Evolutionary conservation across 2,888 invertebrate species (phyloP), one percentile per base, ranked within the genome.

Genomic region (Melitaea athalia): DNA sequence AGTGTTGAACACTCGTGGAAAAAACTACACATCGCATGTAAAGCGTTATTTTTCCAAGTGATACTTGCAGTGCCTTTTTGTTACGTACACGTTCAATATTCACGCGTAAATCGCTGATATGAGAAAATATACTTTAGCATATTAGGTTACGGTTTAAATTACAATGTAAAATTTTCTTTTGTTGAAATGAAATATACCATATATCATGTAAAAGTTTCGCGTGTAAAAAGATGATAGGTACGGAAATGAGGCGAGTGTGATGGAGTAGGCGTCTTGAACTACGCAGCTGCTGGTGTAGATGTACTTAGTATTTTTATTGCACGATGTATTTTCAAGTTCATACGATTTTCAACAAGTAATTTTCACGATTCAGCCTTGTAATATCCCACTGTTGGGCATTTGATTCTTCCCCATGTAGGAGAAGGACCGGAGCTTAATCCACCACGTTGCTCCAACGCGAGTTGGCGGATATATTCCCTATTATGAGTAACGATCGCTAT

Each of bases 191-290:
- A 82, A 86, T 24, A 24, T 24, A 24, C 24, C 24, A 24, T 3
- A 24, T 24, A 24, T 24, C 1, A 85, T 85, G 83, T 84, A 78
- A 79, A 80, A 79, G 80, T 84, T 83, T 82, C 74, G 79, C 82
- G 80, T 82, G 81, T 80, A 73, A 75, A 77, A 79, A 81, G 81
- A 78, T 78, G 79, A 78, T 79, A 81, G 81, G 78, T 78, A 79
- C 73, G 78, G 79, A 80, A 81, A 81, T 79, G 79, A 79, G 77
- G 75, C 74, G 76, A 70, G 74, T 75, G 78, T 79, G 80, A 77
- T 76, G 76, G 70, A 73, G 73, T 70, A 57, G 17, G 45, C 55
- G 60, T 50, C 59, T 59, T 63, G 50, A 53, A 47, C 62, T 68
- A 43, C 45, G 61, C 45, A 53, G 55, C 33, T 57, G 60, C 4